Percentiles rank a stretch among this genome's conserved stretches.
phyloP scores from a whole-genome alignment of 2,113 vertebrate species.

The Colaptes auratus region DNA sequence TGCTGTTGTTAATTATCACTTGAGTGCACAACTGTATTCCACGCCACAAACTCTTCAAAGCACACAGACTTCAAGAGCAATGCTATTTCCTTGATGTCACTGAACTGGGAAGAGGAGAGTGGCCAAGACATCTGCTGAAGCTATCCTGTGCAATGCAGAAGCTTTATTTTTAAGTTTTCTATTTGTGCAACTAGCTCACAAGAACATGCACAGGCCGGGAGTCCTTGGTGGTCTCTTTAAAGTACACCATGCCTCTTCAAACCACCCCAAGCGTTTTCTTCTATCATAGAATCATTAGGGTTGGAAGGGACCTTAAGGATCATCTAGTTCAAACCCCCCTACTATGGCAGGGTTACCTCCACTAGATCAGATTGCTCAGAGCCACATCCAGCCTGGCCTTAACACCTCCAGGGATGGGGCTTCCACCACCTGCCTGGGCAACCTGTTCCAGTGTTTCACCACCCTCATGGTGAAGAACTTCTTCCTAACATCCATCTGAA shows the following conservation, averaged over 20 bases:
- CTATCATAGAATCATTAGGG: background rate
- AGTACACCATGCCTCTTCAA: background rate
- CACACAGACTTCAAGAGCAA: background rate
- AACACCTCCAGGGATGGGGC: too few species aligned
- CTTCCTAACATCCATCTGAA: too few species aligned
- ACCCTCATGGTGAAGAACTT: too few species aligned
- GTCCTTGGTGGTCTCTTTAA: background rate
- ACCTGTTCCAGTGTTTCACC: too few species aligned
- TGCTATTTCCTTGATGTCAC: slow-evolving; percentile 39
- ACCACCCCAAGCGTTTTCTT: background rate
- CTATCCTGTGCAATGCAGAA: background rate
- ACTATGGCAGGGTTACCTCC: too few species aligned
- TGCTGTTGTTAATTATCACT: background rate
- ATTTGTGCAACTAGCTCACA: background rate
- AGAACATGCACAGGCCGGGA: background rate
- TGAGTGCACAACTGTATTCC: background rate
- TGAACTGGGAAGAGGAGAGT: background rate
- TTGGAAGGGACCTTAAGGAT: too few species aligned
- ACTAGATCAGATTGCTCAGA: too few species aligned
- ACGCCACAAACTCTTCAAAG: background rate
- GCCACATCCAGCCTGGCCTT: too few species aligned
- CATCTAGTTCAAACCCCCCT: too few species aligned
- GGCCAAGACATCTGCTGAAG: background rate
- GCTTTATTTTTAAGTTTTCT: background rate
- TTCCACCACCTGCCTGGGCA: too few species aligned